Percentiles rank a stretch among this genome's conserved stretches.
Conservation (phyloP, 2,888 invertebrate species). For the Hoplodrina blanda region DNA sequence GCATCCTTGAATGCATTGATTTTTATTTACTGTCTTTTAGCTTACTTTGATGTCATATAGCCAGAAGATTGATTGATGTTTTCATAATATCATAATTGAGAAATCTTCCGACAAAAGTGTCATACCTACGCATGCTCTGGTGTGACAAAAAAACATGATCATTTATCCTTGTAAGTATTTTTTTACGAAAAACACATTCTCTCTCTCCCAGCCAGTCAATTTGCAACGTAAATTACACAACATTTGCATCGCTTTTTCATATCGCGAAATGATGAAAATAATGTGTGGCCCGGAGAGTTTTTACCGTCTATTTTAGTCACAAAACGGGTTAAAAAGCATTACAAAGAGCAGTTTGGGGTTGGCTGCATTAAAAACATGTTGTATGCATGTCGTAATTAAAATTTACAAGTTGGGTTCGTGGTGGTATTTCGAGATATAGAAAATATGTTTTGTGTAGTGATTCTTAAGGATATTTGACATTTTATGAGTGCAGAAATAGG, state of each 20-base stretch:
- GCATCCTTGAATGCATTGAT: too few relatives aligned
- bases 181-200: conserved; percentile 4
- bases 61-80: conserved; percentile 22
- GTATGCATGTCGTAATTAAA: conserved; percentile 37
- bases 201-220: conserved; percentile 47
- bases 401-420: conserved; percentile 12
- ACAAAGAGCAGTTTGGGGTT: conserved; percentile 46
- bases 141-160: neutral
- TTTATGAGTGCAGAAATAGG: neutral
- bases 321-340: conserved; percentile 42
- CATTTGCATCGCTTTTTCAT: conserved; percentile 59
- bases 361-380: conserved; percentile 47
- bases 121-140: neutral
- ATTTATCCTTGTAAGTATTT: conserved; percentile 17
- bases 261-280: conserved; percentile 43
- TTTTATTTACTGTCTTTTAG: too few relatives aligned
- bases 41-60: neutral
- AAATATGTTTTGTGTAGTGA: neutral
- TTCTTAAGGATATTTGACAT: neutral
- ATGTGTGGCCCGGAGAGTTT: conserved; percentile 38
- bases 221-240: conserved; percentile 58
- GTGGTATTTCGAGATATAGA: neutral
- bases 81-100: conserved; percentile 17
- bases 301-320: conserved; percentile 38
- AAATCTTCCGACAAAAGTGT: conserved; percentile 4